Conservation (phyloP, 1,140 invertebrate genomes). For the Drosophila chauvacae region DNA sequence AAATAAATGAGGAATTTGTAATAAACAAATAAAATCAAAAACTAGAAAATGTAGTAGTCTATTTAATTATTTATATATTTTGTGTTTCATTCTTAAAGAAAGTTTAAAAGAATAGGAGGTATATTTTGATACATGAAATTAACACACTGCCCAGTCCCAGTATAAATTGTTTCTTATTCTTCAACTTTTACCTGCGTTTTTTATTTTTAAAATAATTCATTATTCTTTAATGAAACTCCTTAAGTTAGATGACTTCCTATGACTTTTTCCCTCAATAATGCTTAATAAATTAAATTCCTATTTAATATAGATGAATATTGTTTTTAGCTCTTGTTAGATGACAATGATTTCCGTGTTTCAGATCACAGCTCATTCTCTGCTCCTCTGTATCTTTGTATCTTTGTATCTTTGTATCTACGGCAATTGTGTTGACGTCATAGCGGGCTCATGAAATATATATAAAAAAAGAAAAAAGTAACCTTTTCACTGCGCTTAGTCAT, state of each 20-base stretch:
- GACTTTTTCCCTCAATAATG: neutral
- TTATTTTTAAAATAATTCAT: neutral
- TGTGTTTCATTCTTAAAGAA: neutral
- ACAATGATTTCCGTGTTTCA: conserved; percentile 24
- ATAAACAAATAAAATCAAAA: conserved; percentile 7
- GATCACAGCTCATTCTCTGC: conserved; percentile 16
- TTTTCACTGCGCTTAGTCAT: conserved; percentile 45
- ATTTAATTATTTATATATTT: neutral
- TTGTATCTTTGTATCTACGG: conserved; percentile 2
- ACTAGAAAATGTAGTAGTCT: neutral
- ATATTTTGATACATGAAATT: neutral
- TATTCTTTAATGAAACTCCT: neutral
- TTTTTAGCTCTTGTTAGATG: conserved; percentile 21
- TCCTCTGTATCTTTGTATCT: conserved; percentile 10
- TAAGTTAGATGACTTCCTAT: neutral
- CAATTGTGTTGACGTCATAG: conserved; percentile 46
- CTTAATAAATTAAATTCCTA: neutral
- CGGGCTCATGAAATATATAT: conserved; percentile 22
- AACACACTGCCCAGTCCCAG: no score
- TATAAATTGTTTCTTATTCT: no score
- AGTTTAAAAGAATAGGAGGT: neutral
- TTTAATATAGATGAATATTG: conserved; percentile 17
- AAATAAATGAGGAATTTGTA: neutral
- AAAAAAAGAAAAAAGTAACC: conserved; percentile 4
- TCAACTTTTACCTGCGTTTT: neutral